These are phyloP conservation scores for Epiblema foenella DNA, from an alignment of 2,888 invertebrate genomes.

Conservation along the genomic window DNA sequence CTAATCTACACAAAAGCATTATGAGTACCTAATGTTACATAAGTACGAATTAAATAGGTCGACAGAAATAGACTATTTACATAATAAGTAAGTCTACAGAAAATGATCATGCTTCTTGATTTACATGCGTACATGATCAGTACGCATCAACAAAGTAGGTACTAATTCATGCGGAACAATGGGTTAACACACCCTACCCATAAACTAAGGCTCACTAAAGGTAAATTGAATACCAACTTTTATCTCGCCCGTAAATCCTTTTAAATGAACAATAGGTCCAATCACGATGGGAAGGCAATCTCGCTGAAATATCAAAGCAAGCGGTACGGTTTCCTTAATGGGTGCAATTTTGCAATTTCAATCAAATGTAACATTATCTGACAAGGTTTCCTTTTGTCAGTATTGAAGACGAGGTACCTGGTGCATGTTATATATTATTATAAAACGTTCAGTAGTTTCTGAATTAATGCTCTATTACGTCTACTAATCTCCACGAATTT, in stretches of 20 bases:
- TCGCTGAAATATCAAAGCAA: slow-evolving; percentile 51
- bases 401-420: slow-evolving; percentile 45
- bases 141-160: neutral
- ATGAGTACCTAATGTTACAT: too few relatives aligned
- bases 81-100: too few relatives aligned
- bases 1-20: too few relatives aligned
- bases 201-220: slow-evolving; percentile 33
- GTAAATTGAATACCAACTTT: slow-evolving; percentile 43
- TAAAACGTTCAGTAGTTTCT: too few relatives aligned
- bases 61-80: too few relatives aligned
- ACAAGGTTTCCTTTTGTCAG: slow-evolving; percentile 46
- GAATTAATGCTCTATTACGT: too few relatives aligned
- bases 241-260: slow-evolving; percentile 52
- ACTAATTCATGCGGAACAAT: too few relatives aligned
- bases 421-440: slow-evolving; percentile 16
- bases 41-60: too few relatives aligned
- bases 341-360: slow-evolving; percentile 67
- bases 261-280: slow-evolving; percentile 62
- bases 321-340: slow-evolving; percentile 56
- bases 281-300: slow-evolving; percentile 58
- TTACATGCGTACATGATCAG: too few relatives aligned
- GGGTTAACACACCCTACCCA: slow-evolving; percentile 14
- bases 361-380: slow-evolving; percentile 65
- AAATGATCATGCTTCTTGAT: too few relatives aligned
- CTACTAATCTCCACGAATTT: too few relatives aligned